Base-by-base conservation (phyloP, 2,888 invertebrate genomes). In the Choristoneura rosaceana region DNA sequence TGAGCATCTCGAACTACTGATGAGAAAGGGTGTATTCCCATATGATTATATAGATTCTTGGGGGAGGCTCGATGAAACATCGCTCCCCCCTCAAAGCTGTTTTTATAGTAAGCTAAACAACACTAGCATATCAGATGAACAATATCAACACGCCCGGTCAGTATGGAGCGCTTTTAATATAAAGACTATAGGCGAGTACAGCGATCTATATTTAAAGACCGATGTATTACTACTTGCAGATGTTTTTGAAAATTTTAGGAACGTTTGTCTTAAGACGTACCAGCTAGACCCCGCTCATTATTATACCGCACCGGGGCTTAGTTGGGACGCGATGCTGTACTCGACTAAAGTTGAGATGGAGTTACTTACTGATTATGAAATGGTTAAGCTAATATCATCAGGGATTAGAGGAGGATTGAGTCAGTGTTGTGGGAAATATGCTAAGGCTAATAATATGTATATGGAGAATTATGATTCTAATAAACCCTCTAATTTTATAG, bases 201-300 rank as follows among this genome's bases (percentile, higher is more conserved):
- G 78, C 3, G 79, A 84, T 71, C 67, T 83, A 15, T 86, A 85
- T 41, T 74, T 81, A 15, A 81, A 83, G 78, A 80, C 80, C 15
- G 82, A 84, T 69, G 83, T 84, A 3, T 65, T 83, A 65, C 50
- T 86, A 5, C 71, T 87, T 43, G 76, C 77, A 25, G 84, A 87
- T 69, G 73, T 84, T 25, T 84, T 86, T 74, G 83, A 87, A 81
- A 84, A 84, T 69, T 84, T 84, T 71, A 74, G 85, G 64, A 64
- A 75, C 15, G n/a, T 81, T 3, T 83, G 83, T 74, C 58, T 81
- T 7, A 58, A 62, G 14, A 77, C 78, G 4, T 84, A 83, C 73
- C 79, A 64, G 69, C 41, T 77, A 10, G 75, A 77, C 52, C 76
- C 75, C 4, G 73, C 67, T 67, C 70, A 41, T n/a, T n/a, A n/a